A percentile compares a stretch with the other conserved stretches of the same genome.
These are phyloP conservation scores for Leucopsar rothschildi DNA, from an alignment of 2,113 vertebrate species.

Conservation along the genomic window DNA sequence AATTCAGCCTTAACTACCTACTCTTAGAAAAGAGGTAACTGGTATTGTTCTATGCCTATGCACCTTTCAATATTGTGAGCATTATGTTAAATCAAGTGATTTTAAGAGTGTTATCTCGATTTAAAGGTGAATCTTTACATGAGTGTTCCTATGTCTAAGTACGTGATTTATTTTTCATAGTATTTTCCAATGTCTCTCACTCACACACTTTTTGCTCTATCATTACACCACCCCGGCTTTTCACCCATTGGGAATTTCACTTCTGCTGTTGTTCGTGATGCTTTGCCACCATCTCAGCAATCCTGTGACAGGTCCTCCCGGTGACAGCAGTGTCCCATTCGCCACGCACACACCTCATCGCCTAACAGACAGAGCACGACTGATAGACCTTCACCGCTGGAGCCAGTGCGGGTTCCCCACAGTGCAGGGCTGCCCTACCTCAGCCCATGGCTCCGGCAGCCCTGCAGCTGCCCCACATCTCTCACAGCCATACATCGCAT, in stretches of 20 bases:
- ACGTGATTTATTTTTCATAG: not conserved
- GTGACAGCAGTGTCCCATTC: not conserved
- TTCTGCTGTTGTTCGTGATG: not conserved
- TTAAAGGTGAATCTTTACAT: not conserved
- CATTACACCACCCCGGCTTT: not conserved
- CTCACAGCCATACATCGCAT: not conserved
- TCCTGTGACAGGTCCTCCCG: not conserved
- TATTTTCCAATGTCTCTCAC: not conserved
- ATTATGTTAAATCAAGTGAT: not conserved
- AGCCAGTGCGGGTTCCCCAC: not conserved
- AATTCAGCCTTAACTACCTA: not conserved
- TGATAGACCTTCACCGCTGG: not conserved
- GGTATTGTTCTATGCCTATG: not conserved
- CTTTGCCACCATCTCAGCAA: not conserved
- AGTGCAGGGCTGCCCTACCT: not conserved
- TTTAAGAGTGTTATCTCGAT: not conserved
- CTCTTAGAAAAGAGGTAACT: not conserved
- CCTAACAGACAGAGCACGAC: not conserved
- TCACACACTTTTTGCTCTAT: not conserved
- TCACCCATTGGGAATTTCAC: not conserved
- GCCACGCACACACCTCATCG: rapidly evolving
- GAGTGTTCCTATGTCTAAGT: rapidly evolving
- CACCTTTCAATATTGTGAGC: not conserved
- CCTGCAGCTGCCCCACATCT: not conserved
- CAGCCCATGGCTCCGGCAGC: not conserved